A percentile compares a stretch with the other conserved stretches of the same genome.
These are phyloP conservation scores for Oenanthe melanoleuca DNA, from an alignment of 2,113 vertebrate genomes.

Conservation along the genomic window DNA sequence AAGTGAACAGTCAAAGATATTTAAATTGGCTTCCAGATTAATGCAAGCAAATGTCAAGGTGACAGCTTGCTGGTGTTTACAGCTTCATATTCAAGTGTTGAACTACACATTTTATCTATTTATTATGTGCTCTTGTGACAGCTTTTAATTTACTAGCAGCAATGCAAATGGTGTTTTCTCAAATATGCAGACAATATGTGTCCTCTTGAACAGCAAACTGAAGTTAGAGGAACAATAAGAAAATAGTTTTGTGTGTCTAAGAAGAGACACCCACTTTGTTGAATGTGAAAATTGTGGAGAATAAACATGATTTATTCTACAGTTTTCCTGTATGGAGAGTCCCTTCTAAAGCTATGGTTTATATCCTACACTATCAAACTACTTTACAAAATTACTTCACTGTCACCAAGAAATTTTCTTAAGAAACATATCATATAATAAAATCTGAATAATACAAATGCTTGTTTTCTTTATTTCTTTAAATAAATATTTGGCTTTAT, in stretches of 20 bases:
- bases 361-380: neutral
- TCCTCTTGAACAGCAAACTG: neutral
- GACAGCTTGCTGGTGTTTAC: constrained; percentile 5
- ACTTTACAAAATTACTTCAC: neutral
- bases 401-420: neutral
- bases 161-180: neutral
- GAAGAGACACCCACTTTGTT: neutral
- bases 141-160: neutral
- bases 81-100: constrained; percentile 7
- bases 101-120: constrained; percentile 4
- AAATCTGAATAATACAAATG: neutral
- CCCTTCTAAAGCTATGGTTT: neutral
- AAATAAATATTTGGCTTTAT: neutral
- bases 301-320: neutral
- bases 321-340: neutral
- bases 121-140: neutral
- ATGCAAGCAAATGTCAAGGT: constrained; percentile 10
- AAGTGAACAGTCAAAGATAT: neutral
- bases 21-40: neutral
- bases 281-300: neutral
- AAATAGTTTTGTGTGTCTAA: neutral
- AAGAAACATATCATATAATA: neutral
- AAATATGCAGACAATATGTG: neutral
- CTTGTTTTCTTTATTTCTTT: neutral
- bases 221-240: neutral